Base-by-base conservation (phyloP, 2,797 vertebrate genomes). In the Benthosema pterotum region DNA sequence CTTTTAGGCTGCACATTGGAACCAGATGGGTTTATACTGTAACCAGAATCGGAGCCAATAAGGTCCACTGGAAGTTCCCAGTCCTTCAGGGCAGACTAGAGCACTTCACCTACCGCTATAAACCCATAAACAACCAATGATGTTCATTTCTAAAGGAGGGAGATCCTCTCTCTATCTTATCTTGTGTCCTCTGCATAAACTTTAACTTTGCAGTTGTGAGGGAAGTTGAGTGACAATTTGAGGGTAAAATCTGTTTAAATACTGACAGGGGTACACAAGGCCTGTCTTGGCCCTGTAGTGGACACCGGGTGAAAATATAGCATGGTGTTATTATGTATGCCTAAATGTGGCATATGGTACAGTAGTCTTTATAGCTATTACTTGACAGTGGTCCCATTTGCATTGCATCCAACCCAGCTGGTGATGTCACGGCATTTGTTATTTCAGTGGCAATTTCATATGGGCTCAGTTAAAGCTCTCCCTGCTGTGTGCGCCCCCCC, bases 381-480 rank as follows among this genome's bases (percentile, higher is more conserved):
- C 53, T 25, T 60, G 66, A 67, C 67, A 68, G 68, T 38, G 59
- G 43, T 1, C 6, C 58, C 73, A 62, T 67, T 84, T n/a, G n/a
- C 72, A 77, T n/a, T n/a, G n/a, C 43, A 55, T 64, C 25, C 63
- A 67, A 49, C 45, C 56, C 63, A 47, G 22, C 58, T 65, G 60
- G 49, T 86, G 81, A 89, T 56, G 78, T 89, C 86, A 82, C 63
- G 14, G 62, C 75, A 72, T 82, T 82, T 80, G 73, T 83, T 82
- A 63, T 83, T 89, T 72, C 71, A 74, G 68, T 52, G 56, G 65
- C n/a, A 2, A 55, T 79, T 73, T 76, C 83, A 87, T 77, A 83
- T 74, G 74, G 77, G 62, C 69, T 70, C 52, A 76, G 67, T 81
- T 85, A 76, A 74, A 77, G 50, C 59, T 79, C 52, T 70, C 6